Evolutionary conservation across 1,140 invertebrate genomes (phyloP).

Genomic region (Anoplolepis gracilipes): DNA sequence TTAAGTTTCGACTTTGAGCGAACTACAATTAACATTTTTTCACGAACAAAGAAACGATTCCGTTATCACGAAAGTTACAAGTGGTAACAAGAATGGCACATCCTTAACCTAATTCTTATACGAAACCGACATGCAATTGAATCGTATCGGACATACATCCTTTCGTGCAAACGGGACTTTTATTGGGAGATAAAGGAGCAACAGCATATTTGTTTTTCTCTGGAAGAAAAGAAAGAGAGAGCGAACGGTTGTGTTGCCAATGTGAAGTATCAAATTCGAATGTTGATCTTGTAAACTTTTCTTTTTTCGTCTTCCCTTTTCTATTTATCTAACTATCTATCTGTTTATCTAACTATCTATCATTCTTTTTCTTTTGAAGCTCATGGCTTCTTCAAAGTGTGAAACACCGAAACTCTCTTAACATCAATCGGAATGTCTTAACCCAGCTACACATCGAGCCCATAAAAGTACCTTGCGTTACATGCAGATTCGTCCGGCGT

Average conservation of each 20-base stretch:
- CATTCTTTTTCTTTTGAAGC: neutral
- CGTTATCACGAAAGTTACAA: slow-evolving; percentile 55
- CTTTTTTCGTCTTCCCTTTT: neutral
- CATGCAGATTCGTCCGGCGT: slow-evolving; percentile 23
- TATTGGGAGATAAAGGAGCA: slow-evolving; percentile 9
- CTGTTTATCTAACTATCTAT: neutral
- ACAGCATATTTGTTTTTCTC: slow-evolving; percentile 26
- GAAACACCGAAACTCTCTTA: slow-evolving; percentile 56
- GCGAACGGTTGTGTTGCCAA: neutral
- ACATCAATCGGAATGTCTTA: slow-evolving; percentile 37
- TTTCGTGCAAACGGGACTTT: slow-evolving; percentile 42
- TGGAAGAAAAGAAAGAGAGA: neutral
- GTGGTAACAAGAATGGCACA: slow-evolving; percentile 38
- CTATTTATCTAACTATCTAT: neutral
- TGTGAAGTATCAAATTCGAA: slow-evolving; percentile 28
- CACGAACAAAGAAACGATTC: slow-evolving; percentile 43
- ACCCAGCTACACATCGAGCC: slow-evolving; percentile 2
- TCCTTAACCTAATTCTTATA: slow-evolving; percentile 55
- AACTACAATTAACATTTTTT: slow-evolving; percentile 39
- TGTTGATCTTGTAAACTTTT: slow-evolving; percentile 13
- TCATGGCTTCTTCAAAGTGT: slow-evolving; percentile 6
- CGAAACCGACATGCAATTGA: slow-evolving; percentile 30
- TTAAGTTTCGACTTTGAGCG: slow-evolving; percentile 21
- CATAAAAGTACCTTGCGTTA: slow-evolving; percentile 53
- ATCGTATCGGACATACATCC: slow-evolving; percentile 31